Evolutionary conservation across 2,113 vertebrate genomes (phyloP).

Genomic region (Australoheros scitulus): DNA sequence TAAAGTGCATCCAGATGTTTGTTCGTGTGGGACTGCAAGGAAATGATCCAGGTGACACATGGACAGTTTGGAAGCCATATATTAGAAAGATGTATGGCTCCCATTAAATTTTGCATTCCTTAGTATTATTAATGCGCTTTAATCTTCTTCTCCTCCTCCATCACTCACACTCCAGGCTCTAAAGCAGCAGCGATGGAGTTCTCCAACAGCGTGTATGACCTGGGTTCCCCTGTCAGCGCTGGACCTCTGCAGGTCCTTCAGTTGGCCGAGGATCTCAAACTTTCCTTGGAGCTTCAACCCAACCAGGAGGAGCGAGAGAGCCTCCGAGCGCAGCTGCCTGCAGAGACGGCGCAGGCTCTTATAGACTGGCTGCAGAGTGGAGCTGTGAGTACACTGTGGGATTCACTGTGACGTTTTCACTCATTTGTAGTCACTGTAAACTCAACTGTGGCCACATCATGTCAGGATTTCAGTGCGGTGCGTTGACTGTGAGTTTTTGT

Average conservation of each 20-base stretch:
- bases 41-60: slow-evolving; percentile 68
- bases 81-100: neutral
- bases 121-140: accelerated
- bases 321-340: slow-evolving; percentile 86
- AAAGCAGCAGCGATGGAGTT: slow-evolving; percentile 83
- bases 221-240: slow-evolving; percentile 81
- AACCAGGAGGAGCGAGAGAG: slow-evolving; percentile 80
- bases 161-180: slow-evolving; percentile 79
- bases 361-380: slow-evolving; percentile 87
- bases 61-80: slow-evolving; percentile 29
- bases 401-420: neutral
- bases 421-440: neutral
- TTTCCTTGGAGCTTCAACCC: slow-evolving; percentile 87
- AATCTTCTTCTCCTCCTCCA: neutral
- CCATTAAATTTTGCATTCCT: slow-evolving; percentile 1
- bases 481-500: accelerated
- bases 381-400: slow-evolving; percentile 79
- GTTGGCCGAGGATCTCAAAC: slow-evolving; percentile 89
- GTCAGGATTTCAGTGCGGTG: accelerated
- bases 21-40: neutral
- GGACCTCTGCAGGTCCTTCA: slow-evolving; percentile 89
- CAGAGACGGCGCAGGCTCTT: slow-evolving; percentile 83
- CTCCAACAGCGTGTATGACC: slow-evolving; percentile 82
- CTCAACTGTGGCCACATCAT: neutral
- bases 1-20: slow-evolving; percentile 58